phyloP scores from a whole-genome alignment of 2,797 vertebrate genomes.

The Takifugu rubripes region DNA sequence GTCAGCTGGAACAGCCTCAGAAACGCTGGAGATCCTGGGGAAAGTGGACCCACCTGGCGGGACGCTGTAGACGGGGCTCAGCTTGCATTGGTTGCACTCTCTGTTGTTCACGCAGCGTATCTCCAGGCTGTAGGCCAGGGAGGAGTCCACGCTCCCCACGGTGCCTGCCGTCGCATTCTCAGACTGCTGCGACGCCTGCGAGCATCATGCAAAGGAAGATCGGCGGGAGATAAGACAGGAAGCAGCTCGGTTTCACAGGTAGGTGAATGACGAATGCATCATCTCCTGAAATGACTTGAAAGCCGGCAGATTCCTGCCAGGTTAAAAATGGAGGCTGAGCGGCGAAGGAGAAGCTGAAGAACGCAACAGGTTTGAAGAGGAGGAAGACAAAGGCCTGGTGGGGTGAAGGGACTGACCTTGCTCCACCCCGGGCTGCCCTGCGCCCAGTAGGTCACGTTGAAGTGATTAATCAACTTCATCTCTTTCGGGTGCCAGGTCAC shows the following conservation, averaged over 20 bases:
- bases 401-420: slow-evolving; percentile 50
- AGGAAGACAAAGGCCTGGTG: no score
- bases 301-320: no score
- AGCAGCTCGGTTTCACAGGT: no score
- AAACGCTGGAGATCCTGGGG: no score
- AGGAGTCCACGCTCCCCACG: slow-evolving; percentile 45
- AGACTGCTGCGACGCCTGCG: slow-evolving; percentile 27
- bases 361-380: no score
- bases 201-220: not conserved
- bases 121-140: slow-evolving; percentile 53
- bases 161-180: not conserved
- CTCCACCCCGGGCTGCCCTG: slow-evolving; percentile 31
- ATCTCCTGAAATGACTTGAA: no score
- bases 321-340: no score
- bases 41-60: slow-evolving; percentile 57
- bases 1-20: no score
- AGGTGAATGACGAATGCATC: no score
- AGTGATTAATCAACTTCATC: not conserved
- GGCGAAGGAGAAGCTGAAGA: no score
- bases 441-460: slow-evolving; percentile 53
- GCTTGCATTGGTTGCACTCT: slow-evolving; percentile 54
- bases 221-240: not conserved
- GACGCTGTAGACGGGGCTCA: slow-evolving; percentile 52
- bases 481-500: slow-evolving; percentile 46
- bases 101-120: slow-evolving; percentile 47